Evolutionary conservation across 2,888 invertebrate species (phyloP), one percentile per base, ranked within the genome.

Genomic region (Tetrapedia diversipes): DNA sequence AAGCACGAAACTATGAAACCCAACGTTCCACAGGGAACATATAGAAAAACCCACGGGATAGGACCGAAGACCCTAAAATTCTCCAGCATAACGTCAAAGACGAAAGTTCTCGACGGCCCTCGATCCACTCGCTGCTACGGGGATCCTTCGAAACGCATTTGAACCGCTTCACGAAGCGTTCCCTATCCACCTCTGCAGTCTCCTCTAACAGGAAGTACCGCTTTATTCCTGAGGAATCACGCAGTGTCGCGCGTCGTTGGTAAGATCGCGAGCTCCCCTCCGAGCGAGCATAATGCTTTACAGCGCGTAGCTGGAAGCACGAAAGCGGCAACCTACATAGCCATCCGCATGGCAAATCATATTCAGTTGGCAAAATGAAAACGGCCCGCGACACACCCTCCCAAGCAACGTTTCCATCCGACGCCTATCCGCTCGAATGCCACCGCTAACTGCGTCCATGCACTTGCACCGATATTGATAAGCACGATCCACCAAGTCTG

Each of bases 341-440:
- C 75, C 86, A 84, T 84, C 77, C 86, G 81, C 79, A 86, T 74
- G 86, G 86, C 81, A 88, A 87, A 88, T 88, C 86, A 86, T 86
- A 88, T 88, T 88, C 85, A 84, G 85, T 86, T 85, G 82, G 85
- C 79, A 86, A 87, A 88, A 86, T 86, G 87, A 88, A 86, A 87
- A 85, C 81, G 77, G 80, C 77, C 80, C 76, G 83, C 64, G 80
- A 82, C 81, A 84, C 79, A 79, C 71, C 49, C 56, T 24, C 64
- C 19, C 19, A 8, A 19, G 8, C 67, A 22, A 49, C 65, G 39
- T 51, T 53, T 47, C 60, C 24, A 22, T 37, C 22, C 24, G n/a
- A 22, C 34, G 1, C 29, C 37, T 61, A 54, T 56, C 43, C 57
- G 43, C 43, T 32, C 53, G 67, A 68, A 63, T 68, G 29, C 56